These are phyloP conservation scores for Lagodon rhomboides DNA, from an alignment of 2,797 vertebrate genomes.

Conservation along the genomic window DNA sequence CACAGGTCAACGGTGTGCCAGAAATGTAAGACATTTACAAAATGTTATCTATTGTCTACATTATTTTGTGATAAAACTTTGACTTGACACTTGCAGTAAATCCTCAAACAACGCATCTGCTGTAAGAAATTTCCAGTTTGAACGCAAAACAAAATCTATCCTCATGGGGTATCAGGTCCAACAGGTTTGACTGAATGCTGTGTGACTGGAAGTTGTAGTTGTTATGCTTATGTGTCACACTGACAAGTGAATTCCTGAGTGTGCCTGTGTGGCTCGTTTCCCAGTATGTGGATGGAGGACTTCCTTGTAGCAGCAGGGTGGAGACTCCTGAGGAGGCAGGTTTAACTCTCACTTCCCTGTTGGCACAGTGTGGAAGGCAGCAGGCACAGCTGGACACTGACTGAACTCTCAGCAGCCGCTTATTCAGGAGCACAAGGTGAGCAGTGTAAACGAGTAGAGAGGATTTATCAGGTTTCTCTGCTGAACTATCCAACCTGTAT, in stretches of 20 bases:
- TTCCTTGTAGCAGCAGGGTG: conserved; percentile 78
- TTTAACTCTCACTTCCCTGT: conserved; percentile 40
- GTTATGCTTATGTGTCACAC: not conserved
- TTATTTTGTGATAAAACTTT: not conserved
- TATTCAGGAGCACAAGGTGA: conserved; percentile 47
- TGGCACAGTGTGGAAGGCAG: conserved; percentile 2
- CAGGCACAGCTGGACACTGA: conserved; percentile 11
- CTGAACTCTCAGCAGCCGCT: not conserved
- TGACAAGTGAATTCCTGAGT: conserved; percentile 43
- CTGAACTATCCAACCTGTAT: not conserved
- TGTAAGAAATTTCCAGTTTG: not conserved
- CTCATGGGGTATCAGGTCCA: not conserved
- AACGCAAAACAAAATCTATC: not conserved
- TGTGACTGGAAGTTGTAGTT: conserved; percentile 3
- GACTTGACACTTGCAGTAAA: not conserved
- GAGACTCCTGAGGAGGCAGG: conserved; percentile 54
- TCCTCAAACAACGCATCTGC: not conserved
- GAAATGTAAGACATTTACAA: not conserved
- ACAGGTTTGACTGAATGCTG: not conserved
- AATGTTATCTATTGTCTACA: not conserved
- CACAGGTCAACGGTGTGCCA: not conserved
- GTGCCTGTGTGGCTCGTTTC: conserved; percentile 20
- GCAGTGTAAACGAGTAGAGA: not conserved
- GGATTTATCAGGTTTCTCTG: not conserved
- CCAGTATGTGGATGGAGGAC: conserved; percentile 65